Evolutionary conservation across 2,797 vertebrate genomes (phyloP).

Genomic region (Pangasius krempfi): DNA sequence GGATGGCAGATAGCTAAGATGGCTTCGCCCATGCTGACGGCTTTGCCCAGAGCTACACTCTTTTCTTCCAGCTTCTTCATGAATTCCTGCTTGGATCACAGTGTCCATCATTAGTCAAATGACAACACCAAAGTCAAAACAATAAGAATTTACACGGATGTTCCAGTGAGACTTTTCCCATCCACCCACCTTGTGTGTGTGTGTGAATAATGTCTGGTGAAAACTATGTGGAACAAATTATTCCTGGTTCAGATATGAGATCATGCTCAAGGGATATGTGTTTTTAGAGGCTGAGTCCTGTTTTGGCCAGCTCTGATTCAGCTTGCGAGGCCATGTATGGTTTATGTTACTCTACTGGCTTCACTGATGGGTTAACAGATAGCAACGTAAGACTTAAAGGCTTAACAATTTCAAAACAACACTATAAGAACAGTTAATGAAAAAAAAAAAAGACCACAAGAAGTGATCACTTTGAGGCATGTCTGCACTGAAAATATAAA

Average conservation of each 20-base stretch:
- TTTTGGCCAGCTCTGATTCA: slow-evolving; percentile 55
- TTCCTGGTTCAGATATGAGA: slow-evolving; percentile 61
- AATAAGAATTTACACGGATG: slow-evolving; percentile 29
- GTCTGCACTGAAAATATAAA: background rate
- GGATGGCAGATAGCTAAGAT: slow-evolving; percentile 94
- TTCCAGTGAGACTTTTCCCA: slow-evolving; percentile 29
- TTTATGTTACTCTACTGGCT: slow-evolving; percentile 48
- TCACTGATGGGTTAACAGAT: slow-evolving; percentile 45
- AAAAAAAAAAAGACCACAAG: slow-evolving; percentile 34
- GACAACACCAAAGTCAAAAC: slow-evolving; percentile 42
- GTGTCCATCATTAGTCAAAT: background rate
- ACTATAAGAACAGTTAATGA: slow-evolving; percentile 48
- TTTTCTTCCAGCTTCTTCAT: slow-evolving; percentile 97
- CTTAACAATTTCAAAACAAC: slow-evolving; percentile 39
- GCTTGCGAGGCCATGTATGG: slow-evolving; percentile 55
- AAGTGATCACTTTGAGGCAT: slow-evolving; percentile 1
- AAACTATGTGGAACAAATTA: slow-evolving; percentile 47
- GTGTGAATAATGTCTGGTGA: slow-evolving; percentile 51
- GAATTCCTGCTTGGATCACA: slow-evolving; percentile 82
- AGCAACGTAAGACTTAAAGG: slow-evolving; percentile 21
- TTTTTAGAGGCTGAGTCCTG: slow-evolving; percentile 41
- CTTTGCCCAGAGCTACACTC: slow-evolving; percentile 86
- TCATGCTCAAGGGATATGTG: slow-evolving; percentile 59
- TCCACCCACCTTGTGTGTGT: slow-evolving; percentile 35
- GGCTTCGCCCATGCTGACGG: slow-evolving; percentile 89